These are phyloP conservation scores for Mustela nigripes DNA, from an alignment of 2,113 vertebrate genomes.

Conservation along the genomic window DNA sequence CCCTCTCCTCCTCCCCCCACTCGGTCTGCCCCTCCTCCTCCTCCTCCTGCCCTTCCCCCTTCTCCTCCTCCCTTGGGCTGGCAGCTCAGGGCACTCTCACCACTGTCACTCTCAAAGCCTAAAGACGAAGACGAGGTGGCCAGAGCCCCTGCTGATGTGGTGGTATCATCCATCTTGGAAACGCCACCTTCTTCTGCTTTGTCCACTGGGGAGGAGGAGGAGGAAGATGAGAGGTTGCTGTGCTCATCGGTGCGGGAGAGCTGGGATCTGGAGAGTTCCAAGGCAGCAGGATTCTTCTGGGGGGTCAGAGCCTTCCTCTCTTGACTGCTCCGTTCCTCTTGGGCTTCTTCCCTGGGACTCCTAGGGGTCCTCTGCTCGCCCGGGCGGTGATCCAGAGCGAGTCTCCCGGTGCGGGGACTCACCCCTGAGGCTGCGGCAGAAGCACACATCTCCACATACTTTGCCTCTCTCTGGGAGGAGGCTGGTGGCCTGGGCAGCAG, in stretches of 20 bases:
- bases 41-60: neutral
- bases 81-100: conserved; percentile 47
- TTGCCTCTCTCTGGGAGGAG: conserved; percentile 71
- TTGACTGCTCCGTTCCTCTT: neutral
- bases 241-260: neutral
- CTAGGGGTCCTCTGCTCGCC: neutral
- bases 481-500: conserved; percentile 5
- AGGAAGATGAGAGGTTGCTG: neutral
- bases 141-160: conserved; percentile 56
- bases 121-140: conserved; percentile 84
- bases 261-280: neutral
- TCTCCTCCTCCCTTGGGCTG: neutral
- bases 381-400: conserved; percentile 77
- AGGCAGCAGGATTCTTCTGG: neutral
- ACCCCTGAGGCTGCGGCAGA: conserved; percentile 43
- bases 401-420: conserved; percentile 77
- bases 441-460: conserved; percentile 84
- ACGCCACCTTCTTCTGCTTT: conserved; percentile 50
- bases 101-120: conserved; percentile 85
- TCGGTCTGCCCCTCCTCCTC: neutral
- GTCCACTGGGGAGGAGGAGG: conserved; percentile 76
- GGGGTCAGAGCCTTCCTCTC: neutral
- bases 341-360: conserved; percentile 38
- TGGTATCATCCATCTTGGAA: conserved; percentile 63
- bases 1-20: fast-evolving